Base-by-base conservation (phyloP, 2,113 vertebrate species). In the Tichodroma muraria region DNA sequence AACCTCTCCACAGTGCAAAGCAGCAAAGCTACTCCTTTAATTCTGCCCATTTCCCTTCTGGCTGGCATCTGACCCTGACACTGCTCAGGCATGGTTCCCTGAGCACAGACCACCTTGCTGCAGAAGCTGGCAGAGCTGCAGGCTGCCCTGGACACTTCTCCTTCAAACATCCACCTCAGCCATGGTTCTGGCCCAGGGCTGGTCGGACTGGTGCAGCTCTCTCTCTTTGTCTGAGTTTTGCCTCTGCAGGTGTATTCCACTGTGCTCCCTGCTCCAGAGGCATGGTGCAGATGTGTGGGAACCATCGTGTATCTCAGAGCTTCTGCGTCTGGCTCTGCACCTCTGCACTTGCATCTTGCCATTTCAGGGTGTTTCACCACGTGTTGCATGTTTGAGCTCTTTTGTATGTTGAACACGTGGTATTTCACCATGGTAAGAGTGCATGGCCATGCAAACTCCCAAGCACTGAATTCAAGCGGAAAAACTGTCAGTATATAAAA, bases 351-450 rank as follows among this genome's bases (percentile, higher is more conserved):
- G 22, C 2, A 5, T 11, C 24, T 35, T 69, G 31, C 9, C 15
- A 11, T 28, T 33, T 22, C 2, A 14, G 53, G n/a, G 35, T 24
- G 13, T 42, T 85, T 57, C 60, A 37, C 10, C n/a, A 8, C 0
- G 1, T 35, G 9, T 19, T 59, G 35, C 33, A 35, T 38, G 8
- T 28, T 33, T 31, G 31, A 79, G 44, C 11, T 60, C 31, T 11
- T 15, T 37, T 20, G 9, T 25, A 6, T 8, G 8, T 11, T 1
- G 2, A 56, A 30, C 0, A 1, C 3, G 35, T 15, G 25, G 13
- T 27, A 19, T 81, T 84, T 80, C 42, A 52, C 37, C 1, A 1
- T 25, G n/a, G 23, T 20, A 9, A 38, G 37, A 44, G 18, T 4
- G 9, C 3, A 2, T 17, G 44, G 44, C 24, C 44, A 4, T 72